Evolutionary conservation across 2,797 vertebrate species (phyloP), one percentile per base, ranked within the genome.

Genomic region (Rhodeus uyekii): DNA sequence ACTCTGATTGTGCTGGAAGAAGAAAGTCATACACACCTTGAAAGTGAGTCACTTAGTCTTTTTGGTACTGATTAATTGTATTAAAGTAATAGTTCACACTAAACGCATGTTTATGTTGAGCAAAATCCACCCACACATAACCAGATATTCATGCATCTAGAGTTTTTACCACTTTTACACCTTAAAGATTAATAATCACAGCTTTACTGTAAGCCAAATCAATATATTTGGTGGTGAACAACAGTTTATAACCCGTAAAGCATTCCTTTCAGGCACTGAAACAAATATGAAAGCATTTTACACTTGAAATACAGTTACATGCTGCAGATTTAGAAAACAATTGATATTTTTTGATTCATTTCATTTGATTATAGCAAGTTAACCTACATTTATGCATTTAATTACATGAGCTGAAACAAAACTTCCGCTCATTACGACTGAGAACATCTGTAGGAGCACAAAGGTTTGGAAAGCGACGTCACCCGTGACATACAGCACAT

Each of bases 401-500:
- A 67, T 34, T 22, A 48, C n/a, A 77, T 65, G 19, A 29, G 38
- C 46, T 4, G 19, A 81, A 81, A 34, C 78, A 42, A 3, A 7
- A 48, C 50, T 44, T 12, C 14, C 32, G 39, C 39, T 32, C 44
- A 24, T 19, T n/a, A 74, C 14, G 10, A 78, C 34, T 48, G 69
- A 69, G 16, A 61, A 50, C 63, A 46, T 73, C n/a, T 71, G 29
- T 34, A 42, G 46, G n/a, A 58, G 50, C 8, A 75, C 64, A 76
- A 2, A 44, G 44, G 53, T 18, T n/a, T 50, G 53, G 68, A 71
- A 83, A 39, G 77, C 82, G 78, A 83, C 86, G 80, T 77, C 72
- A 83, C 60, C 34, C 27, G 38, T 36, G 38, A 67, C 80, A 83
- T 82, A 55, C 60, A 55, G 61, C 69, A 82, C 83, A 85, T 89